These are phyloP conservation scores for Epinephelus malabaricus DNA, from an alignment of 2,797 vertebrate species.

Conservation along the genomic window DNA sequence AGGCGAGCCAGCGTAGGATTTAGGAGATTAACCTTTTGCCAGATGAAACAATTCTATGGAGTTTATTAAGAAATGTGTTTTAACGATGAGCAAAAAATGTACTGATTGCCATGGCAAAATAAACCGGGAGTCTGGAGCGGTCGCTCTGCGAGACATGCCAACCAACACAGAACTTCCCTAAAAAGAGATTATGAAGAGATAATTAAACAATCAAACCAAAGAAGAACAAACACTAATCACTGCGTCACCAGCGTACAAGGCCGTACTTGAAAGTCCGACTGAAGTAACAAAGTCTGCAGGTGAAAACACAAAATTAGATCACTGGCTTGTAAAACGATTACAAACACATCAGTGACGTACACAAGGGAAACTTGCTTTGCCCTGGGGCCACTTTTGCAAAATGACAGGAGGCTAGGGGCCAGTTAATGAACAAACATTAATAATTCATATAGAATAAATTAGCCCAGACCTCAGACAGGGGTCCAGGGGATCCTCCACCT, in stretches of 20 bases:
- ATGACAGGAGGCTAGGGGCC: too few relatives aligned
- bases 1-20: slow-evolving; percentile 65
- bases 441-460: too few relatives aligned
- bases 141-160: slow-evolving; percentile 6
- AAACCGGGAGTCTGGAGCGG: slow-evolving; percentile 30
- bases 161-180: slow-evolving; percentile 22
- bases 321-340: background rate
- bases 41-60: slow-evolving; percentile 61
- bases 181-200: slow-evolving; percentile 16
- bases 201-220: slow-evolving; percentile 29
- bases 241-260: background rate
- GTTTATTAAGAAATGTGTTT: slow-evolving; percentile 69
- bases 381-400: too few relatives aligned
- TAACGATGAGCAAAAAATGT: slow-evolving; percentile 37
- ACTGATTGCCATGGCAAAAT: slow-evolving; percentile 46
- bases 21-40: slow-evolving; percentile 64
- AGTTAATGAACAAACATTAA: too few relatives aligned
- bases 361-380: background rate
- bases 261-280: background rate
- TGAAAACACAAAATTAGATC: background rate
- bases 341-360: background rate
- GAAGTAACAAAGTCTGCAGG: background rate
- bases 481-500: too few relatives aligned
- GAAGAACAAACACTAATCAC: slow-evolving; percentile 18
- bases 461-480: too few relatives aligned